Percentiles rank a stretch among this genome's conserved stretches.
These are phyloP conservation scores for Beris morrisii DNA, from an alignment of 2,888 invertebrate species.

Conservation along the genomic window DNA sequence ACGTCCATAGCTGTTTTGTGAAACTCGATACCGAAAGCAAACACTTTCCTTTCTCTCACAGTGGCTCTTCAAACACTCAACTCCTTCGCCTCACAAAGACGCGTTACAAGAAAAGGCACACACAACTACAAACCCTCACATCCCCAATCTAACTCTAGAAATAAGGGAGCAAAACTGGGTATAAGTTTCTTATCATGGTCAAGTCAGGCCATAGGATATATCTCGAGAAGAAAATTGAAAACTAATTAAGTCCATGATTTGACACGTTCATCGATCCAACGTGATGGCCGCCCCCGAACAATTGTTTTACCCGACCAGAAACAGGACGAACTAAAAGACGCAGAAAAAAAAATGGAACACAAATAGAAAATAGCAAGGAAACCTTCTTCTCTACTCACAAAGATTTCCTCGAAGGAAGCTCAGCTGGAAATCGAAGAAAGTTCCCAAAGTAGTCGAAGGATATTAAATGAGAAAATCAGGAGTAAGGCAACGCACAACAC, in stretches of 20 bases:
- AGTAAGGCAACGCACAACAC: neutral
- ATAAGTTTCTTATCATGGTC: constrained; percentile 27
- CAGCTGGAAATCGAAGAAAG: constrained; percentile 34
- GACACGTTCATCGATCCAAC: constrained; percentile 37
- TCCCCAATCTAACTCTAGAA: too few relatives aligned
- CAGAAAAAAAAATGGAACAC: too few relatives aligned
- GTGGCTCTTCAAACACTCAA: constrained; percentile 2
- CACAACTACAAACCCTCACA: too few relatives aligned
- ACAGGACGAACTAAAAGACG: neutral
- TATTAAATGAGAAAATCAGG: constrained; percentile 36
- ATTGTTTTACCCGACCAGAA: constrained; percentile 7
- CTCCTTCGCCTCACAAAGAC: neutral
- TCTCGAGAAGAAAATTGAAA: constrained; percentile 34
- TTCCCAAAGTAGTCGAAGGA: constrained; percentile 26
- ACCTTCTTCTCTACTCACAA: neutral
- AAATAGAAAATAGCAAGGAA: neutral
- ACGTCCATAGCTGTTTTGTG: neutral
- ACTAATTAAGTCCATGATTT: constrained; percentile 38
- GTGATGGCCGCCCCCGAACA: constrained; percentile 24
- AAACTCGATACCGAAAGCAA: constrained; percentile 5
- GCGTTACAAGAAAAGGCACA: neutral
- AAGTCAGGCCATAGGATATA: constrained; percentile 23
- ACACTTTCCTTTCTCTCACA: constrained; percentile 1
- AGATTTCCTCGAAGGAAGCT: constrained; percentile 14
- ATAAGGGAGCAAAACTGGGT: neutral